Conservation (phyloP, 2,888 invertebrate species). For the Neocrepidodera transversa region DNA sequence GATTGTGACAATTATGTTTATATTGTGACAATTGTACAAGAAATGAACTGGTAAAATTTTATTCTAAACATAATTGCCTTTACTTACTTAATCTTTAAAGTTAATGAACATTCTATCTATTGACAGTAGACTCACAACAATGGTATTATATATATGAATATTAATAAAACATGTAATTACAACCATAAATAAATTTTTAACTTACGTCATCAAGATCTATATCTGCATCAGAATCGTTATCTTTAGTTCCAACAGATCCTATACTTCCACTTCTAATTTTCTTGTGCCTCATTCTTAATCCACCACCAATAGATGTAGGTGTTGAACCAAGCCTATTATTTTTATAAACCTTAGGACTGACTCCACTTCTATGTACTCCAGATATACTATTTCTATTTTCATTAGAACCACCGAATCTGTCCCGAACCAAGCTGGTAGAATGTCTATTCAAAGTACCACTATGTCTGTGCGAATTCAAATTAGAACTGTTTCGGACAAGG, state of each 20-base stretch:
- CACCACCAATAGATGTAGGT: not conserved
- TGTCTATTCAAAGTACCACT: slow-evolving; percentile 5
- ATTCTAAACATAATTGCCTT: too few relatives aligned
- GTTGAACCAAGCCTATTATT: slow-evolving; percentile 6
- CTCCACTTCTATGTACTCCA: slow-evolving; percentile 10
- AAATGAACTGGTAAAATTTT: too few relatives aligned
- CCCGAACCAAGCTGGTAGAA: slow-evolving; percentile 7
- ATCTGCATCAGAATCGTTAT: slow-evolving; percentile 42
- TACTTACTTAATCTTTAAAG: too few relatives aligned
- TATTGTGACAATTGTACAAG: too few relatives aligned
- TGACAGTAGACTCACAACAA: not conserved
- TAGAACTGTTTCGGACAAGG: slow-evolving; percentile 1
- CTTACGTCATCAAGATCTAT: slow-evolving; percentile 51
- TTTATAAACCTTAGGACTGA: slow-evolving; percentile 7
- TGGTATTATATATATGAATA: not conserved
- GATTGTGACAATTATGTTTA: too few relatives aligned
- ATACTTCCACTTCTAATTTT: slow-evolving; percentile 13
- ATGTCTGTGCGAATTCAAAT: not conserved
- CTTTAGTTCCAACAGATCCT: slow-evolving; percentile 42
- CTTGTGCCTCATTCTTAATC: slow-evolving; percentile 1
- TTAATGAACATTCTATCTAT: too few relatives aligned
- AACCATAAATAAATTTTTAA: slow-evolving; percentile 7
- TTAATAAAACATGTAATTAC: not conserved
- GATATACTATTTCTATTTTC: slow-evolving; percentile 20
- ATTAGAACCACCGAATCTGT: slow-evolving; percentile 12